Evolutionary conservation across 2,888 invertebrate species (phyloP), one percentile per base, ranked within the genome.

Genomic region (Encarsia formosa): DNA sequence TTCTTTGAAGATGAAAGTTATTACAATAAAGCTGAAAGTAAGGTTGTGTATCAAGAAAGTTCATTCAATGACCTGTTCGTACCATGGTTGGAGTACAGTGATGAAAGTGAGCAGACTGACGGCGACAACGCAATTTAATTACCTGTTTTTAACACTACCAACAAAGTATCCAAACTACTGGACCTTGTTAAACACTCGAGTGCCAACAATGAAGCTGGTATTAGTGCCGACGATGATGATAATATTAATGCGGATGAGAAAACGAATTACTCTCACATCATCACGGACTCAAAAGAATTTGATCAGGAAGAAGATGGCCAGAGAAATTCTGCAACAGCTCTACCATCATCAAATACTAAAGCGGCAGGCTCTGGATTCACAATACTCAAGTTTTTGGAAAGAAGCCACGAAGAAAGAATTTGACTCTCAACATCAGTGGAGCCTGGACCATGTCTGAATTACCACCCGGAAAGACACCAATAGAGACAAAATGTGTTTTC

Each of bases 401-500:
- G 8, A 11, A 23, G 41, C 41, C 6, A 41, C 24, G 41, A 5
- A 41, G 15, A 8, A 5, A 41, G 41, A 41, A 23, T n/a, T 41
- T 6, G 6, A 5, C 8, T 41, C 41, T 41, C 11, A 34, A 11
- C 18, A 16, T n/a, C 13, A 34, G 5, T 8, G 15, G 35, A 11
- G 18, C 44, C 4, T 35, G 34, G 22, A 9, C 6, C 11, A 19
- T 46, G 3, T 6, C 20, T 3, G 26, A 35, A 16, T 6, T 42
- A 29, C 57, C 55, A 16, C 2, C 35, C 18, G 35, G 42, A n/a
- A 37, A 45, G 4, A 45, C 37, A 22, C 16, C 29, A 9, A 40
- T 53, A 23, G 42, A 29, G 6, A 20, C 26, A 6, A 53, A 54
- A 29, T 57, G 51, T 48, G 48, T 59, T 2, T 55, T 41, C 5